Evolutionary conservation across 2,113 vertebrate species (phyloP), one percentile per base, ranked within the genome.

Genomic region (Scomber colias): DNA sequence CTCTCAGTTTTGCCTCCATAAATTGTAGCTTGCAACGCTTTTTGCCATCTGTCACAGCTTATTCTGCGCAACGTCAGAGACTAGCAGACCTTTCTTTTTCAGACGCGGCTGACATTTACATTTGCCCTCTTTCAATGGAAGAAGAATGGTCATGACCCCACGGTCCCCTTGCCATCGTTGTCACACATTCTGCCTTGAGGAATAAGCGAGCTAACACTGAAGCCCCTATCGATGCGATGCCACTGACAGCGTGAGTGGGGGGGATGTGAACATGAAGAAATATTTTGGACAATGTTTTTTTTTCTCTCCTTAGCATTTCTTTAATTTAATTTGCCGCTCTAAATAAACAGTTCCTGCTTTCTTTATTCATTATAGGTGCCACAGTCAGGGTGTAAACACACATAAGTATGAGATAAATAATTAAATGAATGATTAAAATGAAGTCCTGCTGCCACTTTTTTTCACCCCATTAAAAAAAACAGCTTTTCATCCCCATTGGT

Each of bases 101-200:
- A 88, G 92, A 94, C 92, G 66, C 78, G 3, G 60, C 83, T 94
- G 94, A 92, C 94, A 94, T 94, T 95, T 95, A 92, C 87, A 93
- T 93, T 94, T 93, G 94, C 90, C 92, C 90, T 92, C 92, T 89
- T 92, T 95, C 91, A 93, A 87, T 86, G 82, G 87, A 85, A 84
- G 84, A 90, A 81, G 78, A 88, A 87, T 65, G 87, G 90, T 87
- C 81, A 66, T 71, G 89, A 91, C 90, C 89, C 81, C 12, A 48
- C 19, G 45, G 53, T 81, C 67, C 73, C 76, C 66, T 81, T 73
- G 77, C 80, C 63, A 10, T 77, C 48, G 6, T 64, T 79, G 82
- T 79, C 80, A 83, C 77, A 85, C 75, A 77, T 79, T 78, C 50
- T 44, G 83, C 85, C 80, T 65, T 31, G 63, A 86, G 85, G 60